Evolutionary conservation across 2,113 vertebrate species (phyloP).

Genomic region (Bucco capensis): DNA sequence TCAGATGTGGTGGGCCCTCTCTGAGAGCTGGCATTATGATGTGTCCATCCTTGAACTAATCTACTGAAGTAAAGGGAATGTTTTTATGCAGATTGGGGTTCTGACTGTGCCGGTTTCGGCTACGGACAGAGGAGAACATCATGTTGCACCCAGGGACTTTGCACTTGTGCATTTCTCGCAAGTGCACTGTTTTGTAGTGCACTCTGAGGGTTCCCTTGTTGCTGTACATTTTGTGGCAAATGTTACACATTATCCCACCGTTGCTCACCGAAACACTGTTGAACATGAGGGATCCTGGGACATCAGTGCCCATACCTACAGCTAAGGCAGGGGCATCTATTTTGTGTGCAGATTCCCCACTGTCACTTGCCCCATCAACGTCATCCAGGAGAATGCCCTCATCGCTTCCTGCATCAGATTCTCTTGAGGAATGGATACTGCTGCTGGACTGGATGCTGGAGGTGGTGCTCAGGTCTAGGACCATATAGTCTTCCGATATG

Average conservation of each 20-base stretch:
- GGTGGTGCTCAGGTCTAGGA: constrained; percentile 95
- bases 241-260: constrained; percentile 94
- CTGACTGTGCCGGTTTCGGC: constrained; percentile 98
- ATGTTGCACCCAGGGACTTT: constrained; percentile 98
- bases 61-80: constrained; percentile 87
- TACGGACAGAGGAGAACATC: constrained; percentile 99
- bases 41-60: constrained; percentile 78
- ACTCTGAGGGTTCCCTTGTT: constrained; percentile 98
- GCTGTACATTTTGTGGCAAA: constrained; percentile 99
- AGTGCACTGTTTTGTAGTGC: constrained; percentile 98
- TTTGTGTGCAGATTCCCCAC: constrained; percentile 84
- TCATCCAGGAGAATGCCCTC: constrained; percentile 97
- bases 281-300: constrained; percentile 81
- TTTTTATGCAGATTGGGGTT: constrained; percentile 99
- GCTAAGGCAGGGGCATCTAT: constrained; percentile 71
- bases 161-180: constrained; percentile 99
- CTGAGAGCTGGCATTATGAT: constrained; percentile 71
- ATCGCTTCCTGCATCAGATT: constrained; percentile 94
- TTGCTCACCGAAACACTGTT: constrained; percentile 81
- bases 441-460: constrained; percentile 95
- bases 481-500: constrained; percentile 92
- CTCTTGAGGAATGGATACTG: constrained; percentile 93
- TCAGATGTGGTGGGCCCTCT: constrained; percentile 70
- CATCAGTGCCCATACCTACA: constrained; percentile 71
- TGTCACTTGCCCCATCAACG: constrained; percentile 91